These are phyloP conservation scores for Seira musarum DNA, from an alignment of 2,888 invertebrate genomes.

Conservation along the genomic window DNA sequence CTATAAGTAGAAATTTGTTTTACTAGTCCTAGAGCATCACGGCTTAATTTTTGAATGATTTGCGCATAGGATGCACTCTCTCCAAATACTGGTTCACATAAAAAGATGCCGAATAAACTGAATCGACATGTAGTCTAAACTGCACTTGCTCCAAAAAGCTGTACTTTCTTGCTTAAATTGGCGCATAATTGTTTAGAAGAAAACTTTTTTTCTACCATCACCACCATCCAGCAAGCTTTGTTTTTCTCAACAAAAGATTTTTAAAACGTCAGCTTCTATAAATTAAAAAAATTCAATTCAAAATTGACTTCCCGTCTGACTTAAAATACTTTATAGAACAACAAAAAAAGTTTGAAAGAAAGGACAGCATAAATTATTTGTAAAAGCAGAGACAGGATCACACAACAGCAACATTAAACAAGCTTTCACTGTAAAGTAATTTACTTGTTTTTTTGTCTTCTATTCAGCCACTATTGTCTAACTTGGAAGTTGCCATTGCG, in stretches of 20 bases:
- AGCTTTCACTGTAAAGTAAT: not conserved
- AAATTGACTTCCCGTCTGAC: no score
- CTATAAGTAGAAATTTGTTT: not conserved
- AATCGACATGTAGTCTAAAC: no score
- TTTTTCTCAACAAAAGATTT: not conserved
- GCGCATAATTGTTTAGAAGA: not conserved
- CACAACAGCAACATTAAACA: conserved; percentile 5
- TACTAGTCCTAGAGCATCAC: not conserved
- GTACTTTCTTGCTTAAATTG: not conserved
- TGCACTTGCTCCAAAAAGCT: not conserved
- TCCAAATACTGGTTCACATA: no score
- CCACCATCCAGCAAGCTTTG: conserved; percentile 7
- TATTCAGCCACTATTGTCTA: not conserved
- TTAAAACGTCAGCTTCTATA: no score
- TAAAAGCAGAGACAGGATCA: no score
- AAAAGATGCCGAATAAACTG: no score
- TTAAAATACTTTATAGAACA: no score
- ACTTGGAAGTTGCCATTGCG: no score
- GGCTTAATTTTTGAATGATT: not conserved
- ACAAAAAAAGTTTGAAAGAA: no score
- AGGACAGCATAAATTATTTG: no score
- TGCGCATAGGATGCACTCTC: not conserved
- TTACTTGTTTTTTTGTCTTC: not conserved
- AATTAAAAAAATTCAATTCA: no score
- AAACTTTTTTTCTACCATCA: not conserved